Percentiles rank a stretch among this genome's conserved stretches.
phyloP scores from a whole-genome alignment of 2,113 vertebrate genomes.

The Pipa parva region DNA sequence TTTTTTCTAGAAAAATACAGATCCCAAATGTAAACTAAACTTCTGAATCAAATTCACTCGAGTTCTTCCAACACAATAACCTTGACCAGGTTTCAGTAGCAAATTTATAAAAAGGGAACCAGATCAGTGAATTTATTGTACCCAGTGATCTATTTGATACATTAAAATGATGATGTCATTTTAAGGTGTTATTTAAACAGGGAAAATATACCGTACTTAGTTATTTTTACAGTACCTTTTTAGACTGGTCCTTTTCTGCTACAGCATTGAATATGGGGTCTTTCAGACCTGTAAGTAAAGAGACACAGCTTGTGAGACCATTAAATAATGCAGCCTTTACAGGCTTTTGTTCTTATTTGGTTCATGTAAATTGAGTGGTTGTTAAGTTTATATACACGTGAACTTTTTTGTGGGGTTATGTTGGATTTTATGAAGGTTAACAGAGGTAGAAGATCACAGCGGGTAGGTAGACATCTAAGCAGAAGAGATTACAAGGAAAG shows the following conservation, averaged over 20 bases:
- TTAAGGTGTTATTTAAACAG: neutral
- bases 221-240: constrained; percentile 8
- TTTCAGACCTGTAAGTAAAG: constrained; percentile 11
- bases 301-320: neutral
- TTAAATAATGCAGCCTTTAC: neutral
- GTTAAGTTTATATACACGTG: no score
- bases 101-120: neutral
- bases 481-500: no score
- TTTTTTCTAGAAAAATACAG: neutral
- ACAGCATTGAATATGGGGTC: neutral
- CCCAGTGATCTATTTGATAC: neutral
- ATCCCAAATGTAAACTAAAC: neutral
- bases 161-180: neutral
- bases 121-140: neutral
- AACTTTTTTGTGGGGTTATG: no score
- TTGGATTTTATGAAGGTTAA: no score
- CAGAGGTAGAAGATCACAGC: no score
- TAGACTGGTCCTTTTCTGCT: neutral
- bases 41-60: neutral
- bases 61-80: no score
- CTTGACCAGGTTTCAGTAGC: neutral
- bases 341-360: no score
- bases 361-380: no score
- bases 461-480: no score
- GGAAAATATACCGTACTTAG: no score